phyloP scores from a whole-genome alignment of 2,797 vertebrate genomes.

The Cephalopachus bancanus region DNA sequence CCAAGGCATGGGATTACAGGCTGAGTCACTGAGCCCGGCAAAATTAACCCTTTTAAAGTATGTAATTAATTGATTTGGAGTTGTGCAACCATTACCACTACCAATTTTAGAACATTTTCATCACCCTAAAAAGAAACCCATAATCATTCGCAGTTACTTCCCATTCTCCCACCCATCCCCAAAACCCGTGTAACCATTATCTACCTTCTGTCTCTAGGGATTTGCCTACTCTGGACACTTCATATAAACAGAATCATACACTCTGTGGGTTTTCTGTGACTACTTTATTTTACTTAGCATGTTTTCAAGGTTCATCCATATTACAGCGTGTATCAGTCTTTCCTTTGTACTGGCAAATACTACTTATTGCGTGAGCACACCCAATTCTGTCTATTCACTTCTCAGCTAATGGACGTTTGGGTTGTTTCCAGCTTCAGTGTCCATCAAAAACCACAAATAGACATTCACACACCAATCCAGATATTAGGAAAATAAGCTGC shows the following conservation, averaged over 20 bases:
- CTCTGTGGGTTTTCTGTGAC: neutral
- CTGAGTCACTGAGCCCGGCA: no score
- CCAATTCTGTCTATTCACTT: neutral
- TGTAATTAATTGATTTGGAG: neutral
- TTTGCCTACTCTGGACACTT: neutral
- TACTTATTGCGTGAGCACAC: neutral
- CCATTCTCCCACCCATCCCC: rapidly evolving
- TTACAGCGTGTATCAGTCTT: neutral
- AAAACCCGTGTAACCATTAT: neutral
- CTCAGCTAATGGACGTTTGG: neutral
- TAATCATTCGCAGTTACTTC: neutral
- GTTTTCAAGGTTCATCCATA: neutral
- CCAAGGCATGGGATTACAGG: no score
- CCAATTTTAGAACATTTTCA: neutral
- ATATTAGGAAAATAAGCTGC: conserved; percentile 25
- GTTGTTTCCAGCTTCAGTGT: neutral
- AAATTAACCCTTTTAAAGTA: neutral
- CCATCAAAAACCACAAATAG: neutral
- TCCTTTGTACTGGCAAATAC: neutral
- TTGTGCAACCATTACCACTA: neutral
- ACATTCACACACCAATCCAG: neutral
- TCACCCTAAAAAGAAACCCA: neutral
- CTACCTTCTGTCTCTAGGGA: neutral
- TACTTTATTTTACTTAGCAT: neutral
- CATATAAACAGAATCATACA: neutral